These are phyloP conservation scores for Idaea straminata DNA, from an alignment of 2,888 invertebrate species.

Conservation along the genomic window DNA sequence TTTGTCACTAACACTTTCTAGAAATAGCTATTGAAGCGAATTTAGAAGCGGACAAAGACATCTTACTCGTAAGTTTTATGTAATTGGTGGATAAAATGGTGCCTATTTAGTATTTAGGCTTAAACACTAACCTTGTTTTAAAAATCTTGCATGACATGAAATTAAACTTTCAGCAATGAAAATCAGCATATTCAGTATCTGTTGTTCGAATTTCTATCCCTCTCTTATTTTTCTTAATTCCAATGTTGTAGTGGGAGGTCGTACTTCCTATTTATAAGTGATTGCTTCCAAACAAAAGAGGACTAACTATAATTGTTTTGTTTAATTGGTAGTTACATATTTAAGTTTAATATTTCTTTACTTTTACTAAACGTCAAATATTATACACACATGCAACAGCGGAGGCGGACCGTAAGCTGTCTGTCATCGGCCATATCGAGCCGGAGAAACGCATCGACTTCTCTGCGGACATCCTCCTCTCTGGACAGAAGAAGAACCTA, in stretches of 20 bases:
- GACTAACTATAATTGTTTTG: too few relatives aligned
- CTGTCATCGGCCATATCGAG: constrained; percentile 77
- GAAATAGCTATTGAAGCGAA: neutral
- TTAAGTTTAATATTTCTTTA: neutral
- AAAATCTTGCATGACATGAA: neutral
- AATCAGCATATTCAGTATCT: too few relatives aligned
- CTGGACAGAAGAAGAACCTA: constrained; percentile 80
- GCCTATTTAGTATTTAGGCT: neutral
- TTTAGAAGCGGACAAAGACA: too few relatives aligned
- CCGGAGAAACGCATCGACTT: constrained; percentile 82
- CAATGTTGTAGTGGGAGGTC: too few relatives aligned
- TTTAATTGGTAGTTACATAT: neutral
- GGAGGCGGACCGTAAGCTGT: constrained; percentile 74
- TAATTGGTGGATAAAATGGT: neutral
- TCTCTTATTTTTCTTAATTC: too few relatives aligned
- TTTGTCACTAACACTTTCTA: neutral
- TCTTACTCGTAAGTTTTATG: neutral
- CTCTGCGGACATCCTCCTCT: constrained; percentile 76
- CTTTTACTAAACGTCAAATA: neutral
- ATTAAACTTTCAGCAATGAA: too few relatives aligned
- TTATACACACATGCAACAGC: constrained; percentile 36
- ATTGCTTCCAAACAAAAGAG: too few relatives aligned
- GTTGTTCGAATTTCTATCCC: too few relatives aligned
- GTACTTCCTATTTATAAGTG: too few relatives aligned
- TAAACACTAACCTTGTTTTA: neutral